Evolutionary conservation across 2,888 invertebrate species (phyloP).

Genomic region (Ennomos fuscantarius): DNA sequence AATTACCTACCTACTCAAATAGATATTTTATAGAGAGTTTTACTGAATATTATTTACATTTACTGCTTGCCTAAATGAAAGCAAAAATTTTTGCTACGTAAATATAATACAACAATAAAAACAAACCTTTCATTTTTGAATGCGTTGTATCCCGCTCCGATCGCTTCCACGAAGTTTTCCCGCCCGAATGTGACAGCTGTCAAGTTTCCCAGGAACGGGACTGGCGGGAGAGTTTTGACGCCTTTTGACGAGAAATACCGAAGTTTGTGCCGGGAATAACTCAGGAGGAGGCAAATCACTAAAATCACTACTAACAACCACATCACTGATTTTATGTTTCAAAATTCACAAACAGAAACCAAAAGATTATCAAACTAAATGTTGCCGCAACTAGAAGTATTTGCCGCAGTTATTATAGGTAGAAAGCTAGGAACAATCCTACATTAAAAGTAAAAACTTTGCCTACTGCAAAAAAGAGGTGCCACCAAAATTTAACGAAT

Average conservation of each 20-base stretch:
- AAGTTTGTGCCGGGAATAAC: slow-evolving; percentile 56
- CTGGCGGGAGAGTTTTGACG: slow-evolving; percentile 56
- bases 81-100: neutral
- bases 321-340: slow-evolving; percentile 38
- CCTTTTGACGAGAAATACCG: slow-evolving; percentile 60
- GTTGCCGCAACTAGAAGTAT: neutral
- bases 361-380: neutral
- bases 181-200: slow-evolving; percentile 62
- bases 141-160: slow-evolving; percentile 60
- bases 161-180: slow-evolving; percentile 66
- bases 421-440: too few relatives aligned
- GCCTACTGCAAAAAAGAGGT: too few relatives aligned
- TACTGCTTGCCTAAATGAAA: too few relatives aligned
- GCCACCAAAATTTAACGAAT: too few relatives aligned
- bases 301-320: slow-evolving; percentile 53
- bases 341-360: neutral
- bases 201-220: slow-evolving; percentile 66
- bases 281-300: slow-evolving; percentile 53
- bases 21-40: too few relatives aligned
- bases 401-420: too few relatives aligned
- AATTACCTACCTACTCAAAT: too few relatives aligned
- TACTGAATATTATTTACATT: too few relatives aligned
- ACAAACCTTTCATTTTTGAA: slow-evolving; percentile 64
- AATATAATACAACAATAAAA: slow-evolving; percentile 1
- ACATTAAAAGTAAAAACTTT: too few relatives aligned